Base-by-base conservation (phyloP, 2,888 invertebrate genomes). In the Torymus auratus region DNA sequence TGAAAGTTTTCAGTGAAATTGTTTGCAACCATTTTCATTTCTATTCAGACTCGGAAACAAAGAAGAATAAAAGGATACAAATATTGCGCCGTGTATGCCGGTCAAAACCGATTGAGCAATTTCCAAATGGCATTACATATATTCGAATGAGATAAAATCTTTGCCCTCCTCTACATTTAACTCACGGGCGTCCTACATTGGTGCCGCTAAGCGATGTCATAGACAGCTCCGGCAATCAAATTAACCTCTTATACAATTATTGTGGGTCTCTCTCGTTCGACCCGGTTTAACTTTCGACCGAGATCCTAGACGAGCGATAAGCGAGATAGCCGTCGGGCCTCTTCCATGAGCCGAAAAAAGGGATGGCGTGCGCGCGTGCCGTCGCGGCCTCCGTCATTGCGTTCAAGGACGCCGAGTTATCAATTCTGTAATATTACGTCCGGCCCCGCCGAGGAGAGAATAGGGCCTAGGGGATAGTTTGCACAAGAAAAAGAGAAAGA, bases 341-440 rank as follows among this genome's bases (percentile, higher is more conserved):
- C 41, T 41, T 41, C 41, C 41, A 41, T 41, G 69, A 58, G 64
- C 15, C 28, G 58, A 15, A 55, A 11, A 20, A 28, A 55, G 55
- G 28, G 20, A 17, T 52, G 14, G 55, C 23, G 11, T 17, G 7
- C 14, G 20, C 55, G 41, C 15, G 60, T 15, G 67, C 64, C 28
- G 52, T 28, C 12, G 67, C 15, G 15, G 41, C 41, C 41, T 41
- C 7, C 41, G 41, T 41, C 62, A 80, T 82, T 78, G 81, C 74
- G 78, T 82, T 82, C 81, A 82, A 82, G 81, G 81, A 78, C 81
- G 75, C n/a, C 70, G 62, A 41, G 41, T 17, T 23, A 52, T 78
- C 78, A 78, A 79, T 72, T 72, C 78, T 20, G 81, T 71, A 76
- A 73, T 53, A 20, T 58, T 55, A 53, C 23, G 71, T 78, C 72